Conservation (phyloP, 1,140 invertebrate species). For the Aphaenogaster ashmeadi region DNA sequence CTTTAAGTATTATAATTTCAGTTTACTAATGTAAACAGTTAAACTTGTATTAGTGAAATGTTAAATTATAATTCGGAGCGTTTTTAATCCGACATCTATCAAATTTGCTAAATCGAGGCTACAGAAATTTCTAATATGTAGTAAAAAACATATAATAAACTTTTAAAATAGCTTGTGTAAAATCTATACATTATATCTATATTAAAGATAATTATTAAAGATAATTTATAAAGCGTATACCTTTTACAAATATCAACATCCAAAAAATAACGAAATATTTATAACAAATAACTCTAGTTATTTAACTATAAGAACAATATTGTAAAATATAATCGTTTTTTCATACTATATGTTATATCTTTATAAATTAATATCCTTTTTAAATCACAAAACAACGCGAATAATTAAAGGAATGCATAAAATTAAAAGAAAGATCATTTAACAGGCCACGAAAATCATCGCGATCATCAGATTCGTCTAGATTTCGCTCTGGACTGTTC, state of each 20-base stretch:
- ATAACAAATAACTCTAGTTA: background rate
- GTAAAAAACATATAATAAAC: background rate
- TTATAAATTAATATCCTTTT: background rate
- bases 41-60: background rate
- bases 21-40: background rate
- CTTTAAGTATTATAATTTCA: slow-evolving; percentile 24
- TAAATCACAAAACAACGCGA: background rate
- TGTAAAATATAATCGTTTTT: no score
- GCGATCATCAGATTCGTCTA: background rate
- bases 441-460: background rate
- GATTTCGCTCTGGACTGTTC: background rate
- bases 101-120: background rate
- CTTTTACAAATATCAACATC: background rate
- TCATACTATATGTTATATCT: background rate
- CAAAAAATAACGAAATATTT: background rate
- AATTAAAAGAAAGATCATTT: background rate
- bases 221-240: background rate
- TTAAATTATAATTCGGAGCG: slow-evolving; percentile 13
- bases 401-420: background rate
- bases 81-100: background rate
- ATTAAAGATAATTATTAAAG: background rate
- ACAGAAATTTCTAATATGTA: background rate
- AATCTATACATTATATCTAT: background rate
- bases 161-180: background rate
- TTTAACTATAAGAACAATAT: no score